Evolutionary conservation across 1,140 invertebrate species (phyloP), one percentile per base, ranked within the genome.

Genomic region (Halotydeus destructor): DNA sequence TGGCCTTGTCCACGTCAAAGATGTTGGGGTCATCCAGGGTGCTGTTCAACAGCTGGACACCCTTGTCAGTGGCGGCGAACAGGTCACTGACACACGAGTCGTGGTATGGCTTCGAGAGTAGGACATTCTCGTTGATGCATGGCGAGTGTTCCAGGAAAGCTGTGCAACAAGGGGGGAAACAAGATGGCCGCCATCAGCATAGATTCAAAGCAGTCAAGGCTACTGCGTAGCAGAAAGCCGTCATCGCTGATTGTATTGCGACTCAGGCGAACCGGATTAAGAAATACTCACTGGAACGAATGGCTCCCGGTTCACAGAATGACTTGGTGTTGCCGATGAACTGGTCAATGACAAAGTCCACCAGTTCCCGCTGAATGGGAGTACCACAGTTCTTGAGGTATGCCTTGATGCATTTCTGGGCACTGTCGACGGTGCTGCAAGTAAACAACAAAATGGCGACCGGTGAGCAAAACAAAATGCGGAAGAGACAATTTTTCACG

Each of bases 331-430:
- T 52, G 9, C 45, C 38, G 8, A 38, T 16, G 21, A 52, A 47
- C 23, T 50, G 44, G 36, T 55, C 51, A 28, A 39, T 33, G 9
- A 49, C 37, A 11, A 55, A 45, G 22, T 53, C 44, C 16, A 53
- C 44, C 28, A 55, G 25, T 47, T 55, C 52, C 19, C 44, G 40
- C 38, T 55, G 54, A 9, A 55, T 35, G 16, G 53, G 53, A 3
- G 54, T 55, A 28, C 44, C 50, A 46, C 54, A 55, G 24, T 50
- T 52, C 24, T 47, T 48, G 2, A 52, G 45, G 43, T 47, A 55
- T 19, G 45, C 45, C 30, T 45, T 48, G 3, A 51, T 26, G 32
- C 54, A 55, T 14, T 51, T 44, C 3, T 41, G 14, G 11, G 44
- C 48, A 43, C 51, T 48, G 2, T 48, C 41, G 21, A 50, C 46